Percentiles rank a stretch among this genome's conserved stretches.
These are phyloP conservation scores for Ophraella communa DNA, from an alignment of 2,888 invertebrate genomes.

Conservation along the genomic window DNA sequence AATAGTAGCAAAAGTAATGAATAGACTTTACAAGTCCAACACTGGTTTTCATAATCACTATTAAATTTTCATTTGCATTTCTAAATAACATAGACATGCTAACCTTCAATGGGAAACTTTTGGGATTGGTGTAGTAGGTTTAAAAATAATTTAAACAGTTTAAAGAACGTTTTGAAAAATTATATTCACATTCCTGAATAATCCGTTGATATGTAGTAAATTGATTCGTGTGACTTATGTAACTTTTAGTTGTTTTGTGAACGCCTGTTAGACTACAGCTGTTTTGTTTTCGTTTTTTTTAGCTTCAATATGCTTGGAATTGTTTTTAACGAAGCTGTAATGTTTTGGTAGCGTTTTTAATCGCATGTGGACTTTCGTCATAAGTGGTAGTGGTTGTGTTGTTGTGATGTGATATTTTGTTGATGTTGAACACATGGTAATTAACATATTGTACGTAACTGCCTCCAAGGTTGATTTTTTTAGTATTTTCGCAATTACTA, in stretches of 20 bases:
- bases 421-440: not conserved
- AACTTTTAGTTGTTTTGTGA: conserved; percentile 14
- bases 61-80: conserved; percentile 12
- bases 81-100: not conserved
- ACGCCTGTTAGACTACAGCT: conserved; percentile 11
- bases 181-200: conserved; percentile 15
- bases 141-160: conserved; percentile 14
- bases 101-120: conserved; percentile 12
- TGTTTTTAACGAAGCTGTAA: no score
- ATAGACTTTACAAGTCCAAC: not conserved
- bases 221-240: conserved; percentile 11
- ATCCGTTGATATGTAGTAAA: conserved; percentile 7
- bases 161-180: conserved; percentile 5
- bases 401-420: not conserved
- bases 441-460: not conserved
- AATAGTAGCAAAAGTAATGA: no score
- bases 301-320: not conserved
- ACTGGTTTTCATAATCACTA: conserved; percentile 1
- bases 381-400: not conserved
- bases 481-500: not conserved
- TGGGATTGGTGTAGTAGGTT: conserved; percentile 3
- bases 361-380: not conserved
- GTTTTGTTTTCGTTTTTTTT: not conserved
- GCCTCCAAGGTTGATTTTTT: not conserved
- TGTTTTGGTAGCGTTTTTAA: no score